These are phyloP conservation scores for Panzeria rudis DNA, from an alignment of 2,888 invertebrate genomes.

Conservation along the genomic window DNA sequence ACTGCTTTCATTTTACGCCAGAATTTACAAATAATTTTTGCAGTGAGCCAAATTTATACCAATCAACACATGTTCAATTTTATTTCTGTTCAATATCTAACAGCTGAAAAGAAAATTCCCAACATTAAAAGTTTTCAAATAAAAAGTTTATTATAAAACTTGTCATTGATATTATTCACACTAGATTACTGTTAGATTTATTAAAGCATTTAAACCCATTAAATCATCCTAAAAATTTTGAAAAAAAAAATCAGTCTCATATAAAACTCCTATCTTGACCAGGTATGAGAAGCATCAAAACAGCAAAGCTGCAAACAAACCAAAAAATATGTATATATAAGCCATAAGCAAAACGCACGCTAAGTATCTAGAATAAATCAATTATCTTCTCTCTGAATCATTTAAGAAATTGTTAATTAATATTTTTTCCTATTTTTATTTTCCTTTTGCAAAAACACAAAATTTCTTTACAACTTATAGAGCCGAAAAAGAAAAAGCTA, in stretches of 20 bases:
- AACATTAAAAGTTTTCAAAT: too few species aligned
- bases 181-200: constrained; percentile 46
- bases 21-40: too few species aligned
- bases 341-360: constrained; percentile 59
- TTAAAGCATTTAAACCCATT: constrained; percentile 35
- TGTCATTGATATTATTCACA: too few species aligned
- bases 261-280: constrained; percentile 61
- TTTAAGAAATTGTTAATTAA: constrained; percentile 36
- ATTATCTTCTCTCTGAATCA: background rate
- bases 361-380: constrained; percentile 60
- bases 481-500: constrained; percentile 98
- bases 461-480: constrained; percentile 85
- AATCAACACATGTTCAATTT: too few species aligned
- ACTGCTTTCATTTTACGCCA: too few species aligned
- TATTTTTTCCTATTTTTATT: constrained; percentile 33
- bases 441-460: constrained; percentile 11
- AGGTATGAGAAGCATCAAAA: constrained; percentile 60
- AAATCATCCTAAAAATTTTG: background rate
- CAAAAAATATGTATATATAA: constrained; percentile 11
- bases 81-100: too few species aligned
- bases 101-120: too few species aligned
- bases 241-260: constrained; percentile 7
- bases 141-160: too few species aligned
- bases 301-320: constrained; percentile 49
- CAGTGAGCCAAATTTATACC: too few species aligned